A percentile compares a stretch with the other conserved stretches of the same genome.
Conservation (phyloP, 2,113 vertebrate genomes). For the Capra hircus region DNA sequence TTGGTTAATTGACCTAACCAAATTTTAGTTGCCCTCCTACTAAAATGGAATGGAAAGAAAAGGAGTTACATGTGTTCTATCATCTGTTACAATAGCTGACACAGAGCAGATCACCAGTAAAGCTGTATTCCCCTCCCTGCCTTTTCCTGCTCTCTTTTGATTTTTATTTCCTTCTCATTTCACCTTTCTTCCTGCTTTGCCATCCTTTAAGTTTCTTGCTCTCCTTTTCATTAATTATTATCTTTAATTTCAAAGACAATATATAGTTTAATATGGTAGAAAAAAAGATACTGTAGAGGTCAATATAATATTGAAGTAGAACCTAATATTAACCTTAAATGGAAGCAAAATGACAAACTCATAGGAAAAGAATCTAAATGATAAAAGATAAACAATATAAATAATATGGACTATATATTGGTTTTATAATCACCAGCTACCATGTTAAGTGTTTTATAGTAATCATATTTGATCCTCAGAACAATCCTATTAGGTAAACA, state of each 20-base stretch:
- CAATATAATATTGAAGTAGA: constrained; percentile 6
- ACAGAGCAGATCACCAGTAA: background rate
- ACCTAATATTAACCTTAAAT: background rate
- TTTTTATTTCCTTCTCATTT: background rate
- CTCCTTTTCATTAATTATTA: background rate
- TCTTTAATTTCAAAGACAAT: background rate
- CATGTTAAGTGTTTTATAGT: background rate
- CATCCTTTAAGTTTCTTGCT: background rate
- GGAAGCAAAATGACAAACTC: background rate
- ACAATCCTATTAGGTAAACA: constrained; percentile 6
- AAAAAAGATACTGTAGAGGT: background rate
- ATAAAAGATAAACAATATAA: background rate
- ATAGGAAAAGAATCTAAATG: constrained; percentile 5
- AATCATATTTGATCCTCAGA: constrained; percentile 19
- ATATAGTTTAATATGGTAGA: background rate
- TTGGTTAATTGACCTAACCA: background rate
- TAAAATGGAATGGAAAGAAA: background rate
- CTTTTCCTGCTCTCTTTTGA: background rate
- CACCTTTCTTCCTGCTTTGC: background rate
- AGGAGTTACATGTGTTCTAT: accelerated
- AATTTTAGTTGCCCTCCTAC: background rate
- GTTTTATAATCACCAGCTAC: background rate
- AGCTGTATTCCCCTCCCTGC: background rate
- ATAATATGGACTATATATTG: background rate
- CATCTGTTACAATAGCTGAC: background rate